A percentile compares a stretch with the other conserved stretches of the same genome.
Conservation (phyloP, 2,797 vertebrate species). For the Amblyraja radiata region DNA sequence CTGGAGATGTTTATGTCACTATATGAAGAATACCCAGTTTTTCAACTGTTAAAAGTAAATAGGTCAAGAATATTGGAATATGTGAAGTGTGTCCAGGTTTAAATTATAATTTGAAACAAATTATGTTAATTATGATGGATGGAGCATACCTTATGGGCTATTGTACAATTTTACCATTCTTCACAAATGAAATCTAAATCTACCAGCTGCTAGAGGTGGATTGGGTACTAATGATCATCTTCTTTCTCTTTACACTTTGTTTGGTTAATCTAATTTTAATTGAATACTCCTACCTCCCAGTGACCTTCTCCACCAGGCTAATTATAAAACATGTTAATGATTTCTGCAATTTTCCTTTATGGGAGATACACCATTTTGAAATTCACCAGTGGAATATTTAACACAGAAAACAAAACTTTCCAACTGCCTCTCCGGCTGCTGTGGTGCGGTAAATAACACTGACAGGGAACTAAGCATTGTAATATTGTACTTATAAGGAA, state of each 20-base stretch:
- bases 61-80: neutral
- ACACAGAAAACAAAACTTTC: neutral
- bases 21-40: neutral
- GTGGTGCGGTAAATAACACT: neutral
- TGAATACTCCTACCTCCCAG: neutral
- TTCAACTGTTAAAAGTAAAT: neutral
- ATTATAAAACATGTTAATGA: neutral
- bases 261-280: constrained; percentile 5
- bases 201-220: neutral
- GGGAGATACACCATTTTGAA: neutral
- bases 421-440: neutral
- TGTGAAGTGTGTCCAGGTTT: neutral
- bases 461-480: neutral
- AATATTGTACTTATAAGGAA: neutral
- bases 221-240: neutral
- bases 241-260: neutral
- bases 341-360: neutral
- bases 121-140: neutral
- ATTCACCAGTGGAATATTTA: neutral
- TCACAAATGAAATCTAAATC: neutral
- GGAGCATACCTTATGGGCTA: neutral
- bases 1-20: neutral
- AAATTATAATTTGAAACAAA: neutral
- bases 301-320: neutral
- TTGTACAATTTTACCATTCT: neutral